These are phyloP conservation scores for Papilio glaucus DNA, from an alignment of 1,140 invertebrate species.

Conservation along the genomic window DNA sequence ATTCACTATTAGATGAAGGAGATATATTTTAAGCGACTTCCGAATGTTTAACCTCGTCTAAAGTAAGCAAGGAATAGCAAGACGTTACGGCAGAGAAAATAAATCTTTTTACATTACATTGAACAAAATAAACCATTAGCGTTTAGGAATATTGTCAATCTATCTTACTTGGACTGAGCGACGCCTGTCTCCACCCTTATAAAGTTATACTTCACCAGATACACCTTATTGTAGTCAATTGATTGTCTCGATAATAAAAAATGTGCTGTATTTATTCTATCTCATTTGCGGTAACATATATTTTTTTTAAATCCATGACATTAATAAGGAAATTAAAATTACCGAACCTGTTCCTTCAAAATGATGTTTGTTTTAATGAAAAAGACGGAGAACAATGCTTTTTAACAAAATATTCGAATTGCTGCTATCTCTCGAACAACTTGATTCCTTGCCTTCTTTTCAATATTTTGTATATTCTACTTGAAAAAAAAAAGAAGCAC, in stretches of 20 bases:
- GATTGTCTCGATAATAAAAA: slow-evolving; percentile 15
- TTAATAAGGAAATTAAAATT: background rate
- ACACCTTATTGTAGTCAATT: slow-evolving; percentile 5
- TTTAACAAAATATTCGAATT: no score
- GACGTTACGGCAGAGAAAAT: background rate
- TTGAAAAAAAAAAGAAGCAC: no score
- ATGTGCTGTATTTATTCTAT: background rate
- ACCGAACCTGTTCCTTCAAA: no score
- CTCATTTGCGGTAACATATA: background rate
- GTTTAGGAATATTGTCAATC: slow-evolving; percentile 18
- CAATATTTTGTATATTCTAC: no score
- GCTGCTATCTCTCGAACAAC: no score
- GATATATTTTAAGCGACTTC: background rate
- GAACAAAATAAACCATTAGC: slow-evolving; percentile 35
- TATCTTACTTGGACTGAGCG: slow-evolving; percentile 30
- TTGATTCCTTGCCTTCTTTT: no score
- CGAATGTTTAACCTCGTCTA: background rate
- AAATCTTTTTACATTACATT: slow-evolving; percentile 23
- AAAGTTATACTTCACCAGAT: slow-evolving; percentile 17
- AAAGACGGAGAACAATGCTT: no score
- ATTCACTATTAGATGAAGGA: no score
- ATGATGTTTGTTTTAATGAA: no score
- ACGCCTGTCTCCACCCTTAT: slow-evolving; percentile 31
- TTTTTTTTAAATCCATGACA: background rate
- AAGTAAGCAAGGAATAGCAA: background rate